Conservation (phyloP, 2,113 vertebrate species). For the Prionailurus viverrinus region DNA sequence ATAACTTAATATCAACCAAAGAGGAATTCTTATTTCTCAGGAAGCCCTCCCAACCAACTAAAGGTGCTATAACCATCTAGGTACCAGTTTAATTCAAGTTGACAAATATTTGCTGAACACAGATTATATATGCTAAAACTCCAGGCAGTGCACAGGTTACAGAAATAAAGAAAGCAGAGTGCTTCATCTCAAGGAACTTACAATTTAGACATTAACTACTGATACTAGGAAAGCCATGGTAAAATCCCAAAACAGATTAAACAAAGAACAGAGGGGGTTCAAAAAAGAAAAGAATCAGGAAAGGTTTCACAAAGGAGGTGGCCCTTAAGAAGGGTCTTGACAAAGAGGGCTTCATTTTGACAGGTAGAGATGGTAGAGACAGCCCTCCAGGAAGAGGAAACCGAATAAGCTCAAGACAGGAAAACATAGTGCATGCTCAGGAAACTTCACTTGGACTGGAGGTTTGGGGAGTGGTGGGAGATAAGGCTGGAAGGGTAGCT, state of each 20-base stretch:
- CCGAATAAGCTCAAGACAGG: not conserved
- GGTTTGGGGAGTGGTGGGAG: not conserved
- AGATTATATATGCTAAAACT: not conserved
- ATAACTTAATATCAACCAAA: not conserved
- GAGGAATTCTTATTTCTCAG: not conserved
- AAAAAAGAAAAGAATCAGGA: not conserved
- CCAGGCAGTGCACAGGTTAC: not conserved
- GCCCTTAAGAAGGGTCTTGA: not conserved
- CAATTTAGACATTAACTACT: not conserved
- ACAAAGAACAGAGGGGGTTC: not conserved
- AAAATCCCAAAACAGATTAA: not conserved
- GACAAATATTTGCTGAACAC: not conserved
- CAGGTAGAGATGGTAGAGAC: not conserved
- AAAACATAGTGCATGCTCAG: not conserved
- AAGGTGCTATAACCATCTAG: not conserved
- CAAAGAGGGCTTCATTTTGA: not conserved
- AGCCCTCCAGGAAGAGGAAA: not conserved
- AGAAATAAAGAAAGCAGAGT: not conserved
- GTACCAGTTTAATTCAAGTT: not conserved
- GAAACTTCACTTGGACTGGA: not conserved
- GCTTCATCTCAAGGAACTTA: not conserved
- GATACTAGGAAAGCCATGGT: not conserved
- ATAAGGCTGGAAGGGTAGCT: not conserved
- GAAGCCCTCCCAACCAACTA: not conserved
- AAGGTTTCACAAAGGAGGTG: not conserved